phyloP scores from a whole-genome alignment of 1,140 invertebrate species.

The Chlorops oryzae region DNA sequence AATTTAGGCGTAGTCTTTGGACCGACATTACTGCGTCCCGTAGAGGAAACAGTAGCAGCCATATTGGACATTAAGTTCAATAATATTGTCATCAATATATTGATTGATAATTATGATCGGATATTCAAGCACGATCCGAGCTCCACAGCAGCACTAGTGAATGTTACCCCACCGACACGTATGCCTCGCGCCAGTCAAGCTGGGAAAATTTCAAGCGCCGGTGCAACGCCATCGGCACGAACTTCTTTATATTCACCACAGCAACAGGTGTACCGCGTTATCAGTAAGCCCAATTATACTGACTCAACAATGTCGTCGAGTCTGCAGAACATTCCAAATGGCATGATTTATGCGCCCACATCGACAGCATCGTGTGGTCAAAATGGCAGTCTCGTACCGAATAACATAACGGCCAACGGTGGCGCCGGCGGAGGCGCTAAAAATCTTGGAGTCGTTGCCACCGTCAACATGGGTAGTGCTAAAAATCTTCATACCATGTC shows the following conservation, averaged over 20 bases:
- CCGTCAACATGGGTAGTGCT: slow-evolving; percentile 33
- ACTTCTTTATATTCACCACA: slow-evolving; percentile 38
- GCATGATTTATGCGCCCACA: slow-evolving; percentile 31
- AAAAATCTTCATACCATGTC: slow-evolving; percentile 40
- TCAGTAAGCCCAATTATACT: slow-evolving; percentile 38
- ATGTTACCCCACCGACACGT: slow-evolving; percentile 39
- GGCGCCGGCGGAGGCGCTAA: slow-evolving; percentile 11
- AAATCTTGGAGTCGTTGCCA: slow-evolving; percentile 16
- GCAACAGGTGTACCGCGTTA: slow-evolving; percentile 37
- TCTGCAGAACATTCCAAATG: slow-evolving; percentile 47
- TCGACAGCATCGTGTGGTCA: slow-evolving; percentile 10
- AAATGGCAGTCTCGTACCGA: slow-evolving; percentile 11
- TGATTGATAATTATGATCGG: slow-evolving; percentile 86
- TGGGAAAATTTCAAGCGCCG: slow-evolving; percentile 27
- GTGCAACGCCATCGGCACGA: slow-evolving; percentile 22
- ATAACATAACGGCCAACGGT: slow-evolving; percentile 19
- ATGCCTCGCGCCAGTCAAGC: slow-evolving; percentile 38
- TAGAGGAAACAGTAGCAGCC: slow-evolving; percentile 93
- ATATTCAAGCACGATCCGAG: slow-evolving; percentile 56
- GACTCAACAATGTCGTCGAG: slow-evolving; percentile 44
- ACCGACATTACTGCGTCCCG: slow-evolving; percentile 88
- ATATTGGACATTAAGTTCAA: slow-evolving; percentile 99
- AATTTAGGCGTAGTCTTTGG: slow-evolving; percentile 98
- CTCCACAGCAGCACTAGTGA: slow-evolving; percentile 41
- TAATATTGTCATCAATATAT: slow-evolving; percentile 94